Evolutionary conservation across 2,113 vertebrate genomes (phyloP).

Genomic region (Tonatia bakeri): DNA sequence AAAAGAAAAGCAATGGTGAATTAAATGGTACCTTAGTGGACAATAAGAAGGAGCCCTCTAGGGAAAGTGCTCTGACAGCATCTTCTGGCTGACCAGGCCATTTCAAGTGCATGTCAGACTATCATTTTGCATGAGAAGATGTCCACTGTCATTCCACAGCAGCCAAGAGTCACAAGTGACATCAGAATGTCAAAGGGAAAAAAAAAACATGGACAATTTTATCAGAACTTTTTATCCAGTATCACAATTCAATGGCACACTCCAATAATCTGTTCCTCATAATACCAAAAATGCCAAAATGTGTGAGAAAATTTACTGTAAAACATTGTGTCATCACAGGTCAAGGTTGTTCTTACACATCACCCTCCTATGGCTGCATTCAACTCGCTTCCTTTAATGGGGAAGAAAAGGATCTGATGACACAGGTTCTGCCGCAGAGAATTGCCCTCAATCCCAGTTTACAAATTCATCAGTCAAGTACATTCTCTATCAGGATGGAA

Average conservation of each 20-base stretch:
- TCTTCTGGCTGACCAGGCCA: background rate
- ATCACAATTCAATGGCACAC: background rate
- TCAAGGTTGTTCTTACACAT: background rate
- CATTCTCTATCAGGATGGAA: background rate
- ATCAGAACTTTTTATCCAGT: background rate
- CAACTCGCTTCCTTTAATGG: background rate
- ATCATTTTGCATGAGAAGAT: slow-evolving; percentile 50
- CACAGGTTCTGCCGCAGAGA: background rate
- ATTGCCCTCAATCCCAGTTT: background rate
- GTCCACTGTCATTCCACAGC: background rate
- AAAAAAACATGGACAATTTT: slow-evolving; percentile 19
- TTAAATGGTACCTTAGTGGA: background rate
- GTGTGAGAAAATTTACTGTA: background rate
- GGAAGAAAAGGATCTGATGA: background rate
- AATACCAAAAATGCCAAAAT: background rate
- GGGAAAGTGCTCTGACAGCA: background rate
- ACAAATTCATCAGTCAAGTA: background rate
- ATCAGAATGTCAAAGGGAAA: slow-evolving; percentile 19
- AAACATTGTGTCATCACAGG: background rate
- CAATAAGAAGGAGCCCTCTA: background rate
- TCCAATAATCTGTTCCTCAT: background rate
- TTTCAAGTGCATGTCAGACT: background rate
- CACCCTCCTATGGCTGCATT: background rate
- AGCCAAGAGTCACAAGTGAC: slow-evolving; percentile 26
- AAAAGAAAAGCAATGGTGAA: background rate